These are phyloP conservation scores for Amphiura filiformis DNA, from an alignment of 35 echinoderm and acorn worm species.

Conservation along the genomic window DNA sequence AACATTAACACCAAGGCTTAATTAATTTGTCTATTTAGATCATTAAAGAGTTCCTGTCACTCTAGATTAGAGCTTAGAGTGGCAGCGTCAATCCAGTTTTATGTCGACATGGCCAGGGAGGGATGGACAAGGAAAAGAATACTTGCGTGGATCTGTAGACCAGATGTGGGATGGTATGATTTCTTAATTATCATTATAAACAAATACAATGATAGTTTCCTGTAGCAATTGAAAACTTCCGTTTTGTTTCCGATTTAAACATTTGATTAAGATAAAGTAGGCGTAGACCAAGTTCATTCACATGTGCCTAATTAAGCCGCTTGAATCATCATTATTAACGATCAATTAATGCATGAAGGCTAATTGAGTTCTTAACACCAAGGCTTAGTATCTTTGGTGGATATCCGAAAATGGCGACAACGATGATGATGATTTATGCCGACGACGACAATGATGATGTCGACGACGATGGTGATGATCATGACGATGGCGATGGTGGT, in stretches of 20 bases:
- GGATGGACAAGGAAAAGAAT: background rate
- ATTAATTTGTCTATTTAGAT: conserved; percentile 13
- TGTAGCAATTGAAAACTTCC: background rate
- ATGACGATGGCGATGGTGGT: no score
- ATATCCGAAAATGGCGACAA: no score
- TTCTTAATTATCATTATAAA: background rate
- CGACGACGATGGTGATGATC: no score
- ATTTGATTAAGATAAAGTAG: no score
- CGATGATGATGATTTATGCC: no score
- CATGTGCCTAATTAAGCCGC: no score
- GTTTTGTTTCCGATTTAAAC: no score
- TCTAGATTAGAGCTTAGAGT: background rate
- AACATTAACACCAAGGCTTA: background rate
- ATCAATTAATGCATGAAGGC: no score
- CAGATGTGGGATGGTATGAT: background rate
- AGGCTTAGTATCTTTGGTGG: no score
- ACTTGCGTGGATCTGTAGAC: background rate
- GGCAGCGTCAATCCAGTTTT: background rate
- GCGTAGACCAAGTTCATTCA: no score
- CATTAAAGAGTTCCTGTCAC: conserved; percentile 7
- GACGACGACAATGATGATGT: background rate
- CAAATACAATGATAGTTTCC: background rate
- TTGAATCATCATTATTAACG: no score
- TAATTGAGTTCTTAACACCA: no score
- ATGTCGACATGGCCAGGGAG: background rate